A percentile compares a stretch with the other conserved stretches of the same genome.
These are phyloP conservation scores for Sisor rabdophorus DNA, from an alignment of 2,113 vertebrate genomes.

Conservation along the genomic window DNA sequence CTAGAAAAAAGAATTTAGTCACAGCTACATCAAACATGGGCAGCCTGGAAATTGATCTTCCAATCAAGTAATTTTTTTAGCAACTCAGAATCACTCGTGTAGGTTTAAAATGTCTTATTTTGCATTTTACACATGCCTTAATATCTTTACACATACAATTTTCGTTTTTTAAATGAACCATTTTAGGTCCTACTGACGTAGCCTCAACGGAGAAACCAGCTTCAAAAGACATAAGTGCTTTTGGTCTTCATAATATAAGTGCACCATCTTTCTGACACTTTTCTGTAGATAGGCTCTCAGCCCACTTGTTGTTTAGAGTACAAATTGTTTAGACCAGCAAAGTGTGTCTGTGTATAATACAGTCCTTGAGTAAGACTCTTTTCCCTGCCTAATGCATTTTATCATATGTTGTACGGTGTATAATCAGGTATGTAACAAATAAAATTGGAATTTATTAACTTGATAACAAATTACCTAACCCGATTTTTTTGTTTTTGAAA, in stretches of 20 bases:
- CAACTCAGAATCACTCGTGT: background rate
- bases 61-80: background rate
- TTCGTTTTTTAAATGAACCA: background rate
- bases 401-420: too few relatives aligned
- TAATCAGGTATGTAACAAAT: too few relatives aligned
- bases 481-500: too few relatives aligned
- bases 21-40: too few relatives aligned
- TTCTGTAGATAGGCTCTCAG: slow-evolving; percentile 4
- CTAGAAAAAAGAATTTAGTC: too few relatives aligned
- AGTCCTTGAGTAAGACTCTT: too few relatives aligned
- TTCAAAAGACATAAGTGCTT: slow-evolving; percentile 18
- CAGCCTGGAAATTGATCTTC: background rate
- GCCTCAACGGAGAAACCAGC: background rate
- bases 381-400: too few relatives aligned
- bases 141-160: background rate
- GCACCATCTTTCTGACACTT: slow-evolving; percentile 1
- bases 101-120: background rate
- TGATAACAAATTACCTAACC: too few relatives aligned
- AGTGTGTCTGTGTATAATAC: background rate
- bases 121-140: background rate
- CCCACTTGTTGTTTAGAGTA: background rate
- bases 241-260: slow-evolving; percentile 4
- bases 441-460: too few relatives aligned
- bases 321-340: background rate
- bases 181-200: background rate